Conservation (phyloP, 2,113 vertebrate species). For the Cyphomyrus plagiostoma region DNA sequence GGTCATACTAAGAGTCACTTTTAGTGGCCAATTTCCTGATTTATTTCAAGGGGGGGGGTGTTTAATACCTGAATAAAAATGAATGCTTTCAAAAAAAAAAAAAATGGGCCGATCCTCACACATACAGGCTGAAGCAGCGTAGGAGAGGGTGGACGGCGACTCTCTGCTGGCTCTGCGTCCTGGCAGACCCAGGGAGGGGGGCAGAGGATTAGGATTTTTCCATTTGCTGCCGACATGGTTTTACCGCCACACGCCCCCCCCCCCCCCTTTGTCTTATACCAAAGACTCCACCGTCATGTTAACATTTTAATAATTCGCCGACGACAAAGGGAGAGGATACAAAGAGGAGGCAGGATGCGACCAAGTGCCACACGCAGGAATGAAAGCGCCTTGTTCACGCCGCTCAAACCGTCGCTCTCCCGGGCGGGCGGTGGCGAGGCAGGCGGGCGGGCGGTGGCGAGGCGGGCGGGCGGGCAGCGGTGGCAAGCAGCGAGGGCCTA, state of each 20-base stretch:
- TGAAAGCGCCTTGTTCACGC: slow-evolving; percentile 64
- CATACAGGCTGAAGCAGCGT: neutral
- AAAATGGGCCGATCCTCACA: neutral
- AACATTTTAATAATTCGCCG: slow-evolving; percentile 97
- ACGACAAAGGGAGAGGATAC: slow-evolving; percentile 68
- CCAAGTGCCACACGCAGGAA: slow-evolving; percentile 71
- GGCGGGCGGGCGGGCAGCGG: slow-evolving; percentile 58
- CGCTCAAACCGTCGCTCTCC: slow-evolving; percentile 58
- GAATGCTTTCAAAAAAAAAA: neutral
- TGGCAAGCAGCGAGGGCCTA: slow-evolving; percentile 70
- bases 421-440: slow-evolving; percentile 69
- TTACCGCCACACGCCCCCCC: slow-evolving; percentile 35
- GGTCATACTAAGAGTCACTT: neutral
- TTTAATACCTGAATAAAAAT: neutral
- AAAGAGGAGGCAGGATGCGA: slow-evolving; percentile 67
- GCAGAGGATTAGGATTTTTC: slow-evolving; percentile 53
- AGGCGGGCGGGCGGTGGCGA: too few species aligned
- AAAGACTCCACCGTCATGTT: slow-evolving; percentile 87
- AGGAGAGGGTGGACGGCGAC: neutral
- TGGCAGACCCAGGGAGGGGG: slow-evolving; percentile 41
- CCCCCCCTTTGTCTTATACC: slow-evolving; percentile 98
- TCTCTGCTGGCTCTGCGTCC: slow-evolving; percentile 49
- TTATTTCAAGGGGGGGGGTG: neutral
- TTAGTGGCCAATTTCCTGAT: neutral
- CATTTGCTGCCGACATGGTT: slow-evolving; percentile 72